Percentiles rank a stretch among this genome's conserved stretches.
phyloP scores from a whole-genome alignment of 1,140 invertebrate genomes.

The Hermatobates lingyangjiaoensis region DNA sequence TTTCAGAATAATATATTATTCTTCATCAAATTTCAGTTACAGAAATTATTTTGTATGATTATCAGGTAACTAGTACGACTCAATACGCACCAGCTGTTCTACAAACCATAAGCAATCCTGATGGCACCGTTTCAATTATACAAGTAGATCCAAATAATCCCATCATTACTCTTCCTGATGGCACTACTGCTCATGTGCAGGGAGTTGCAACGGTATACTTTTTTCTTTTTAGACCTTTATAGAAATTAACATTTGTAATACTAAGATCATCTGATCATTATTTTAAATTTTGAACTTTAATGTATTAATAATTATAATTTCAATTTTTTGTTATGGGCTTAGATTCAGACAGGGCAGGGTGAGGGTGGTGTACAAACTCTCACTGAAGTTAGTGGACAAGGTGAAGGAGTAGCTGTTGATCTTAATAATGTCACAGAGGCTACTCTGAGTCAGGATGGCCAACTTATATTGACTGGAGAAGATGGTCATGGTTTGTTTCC shows the following conservation, averaged over 20 bases:
- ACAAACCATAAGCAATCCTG: constrained; percentile 88
- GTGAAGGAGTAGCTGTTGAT: constrained; percentile 54
- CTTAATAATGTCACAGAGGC: constrained; percentile 74
- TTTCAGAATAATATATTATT: too few relatives aligned
- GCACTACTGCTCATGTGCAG: constrained; percentile 85
- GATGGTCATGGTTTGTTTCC: constrained; percentile 64
- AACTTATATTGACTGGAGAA: constrained; percentile 85
- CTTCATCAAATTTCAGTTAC: too few relatives aligned
- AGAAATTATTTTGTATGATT: constrained; percentile 1
- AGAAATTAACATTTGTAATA: too few relatives aligned
- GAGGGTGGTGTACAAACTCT: constrained; percentile 47
- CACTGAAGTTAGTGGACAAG: constrained; percentile 50
- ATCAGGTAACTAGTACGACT: constrained; percentile 32
- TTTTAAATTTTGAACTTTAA: too few relatives aligned
- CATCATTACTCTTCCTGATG: constrained; percentile 86
- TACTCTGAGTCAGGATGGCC: constrained; percentile 72
- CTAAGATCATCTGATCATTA: too few relatives aligned
- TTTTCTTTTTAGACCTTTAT: neutral
- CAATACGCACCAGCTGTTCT: constrained; percentile 79
- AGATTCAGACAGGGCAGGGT: constrained; percentile 57
- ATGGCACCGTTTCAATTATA: constrained; percentile 88
- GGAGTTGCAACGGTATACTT: constrained; percentile 60
- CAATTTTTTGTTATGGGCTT: constrained; percentile 7
- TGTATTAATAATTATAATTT: too few relatives aligned
- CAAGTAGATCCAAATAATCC: constrained; percentile 89